These are phyloP conservation scores for Caenorhabditis inopinata DNA, from an alignment of 1,140 invertebrate species.

Conservation along the genomic window DNA sequence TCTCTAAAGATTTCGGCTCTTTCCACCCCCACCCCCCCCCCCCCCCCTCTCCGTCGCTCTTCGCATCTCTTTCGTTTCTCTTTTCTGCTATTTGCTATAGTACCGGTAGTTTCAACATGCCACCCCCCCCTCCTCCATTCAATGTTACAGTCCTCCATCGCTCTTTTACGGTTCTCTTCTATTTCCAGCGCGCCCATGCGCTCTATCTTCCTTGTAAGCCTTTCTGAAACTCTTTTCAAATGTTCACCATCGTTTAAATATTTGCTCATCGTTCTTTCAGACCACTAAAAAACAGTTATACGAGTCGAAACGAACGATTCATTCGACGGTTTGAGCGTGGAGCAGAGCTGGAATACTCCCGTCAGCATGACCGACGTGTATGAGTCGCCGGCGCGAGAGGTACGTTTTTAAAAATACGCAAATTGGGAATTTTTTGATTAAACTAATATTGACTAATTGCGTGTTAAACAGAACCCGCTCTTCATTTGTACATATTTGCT, in stretches of 20 bases:
- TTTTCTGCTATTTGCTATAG: constrained; percentile 1
- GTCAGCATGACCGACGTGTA: constrained; percentile 16
- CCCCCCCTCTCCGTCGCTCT: not conserved
- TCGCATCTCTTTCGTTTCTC: not conserved
- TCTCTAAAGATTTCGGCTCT: not conserved
- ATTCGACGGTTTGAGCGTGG: not conserved
- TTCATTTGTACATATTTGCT: not conserved
- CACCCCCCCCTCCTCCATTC: not conserved
- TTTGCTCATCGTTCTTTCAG: too few species aligned
- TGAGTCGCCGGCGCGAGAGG: constrained; percentile 20
- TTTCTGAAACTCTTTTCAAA: not conserved
- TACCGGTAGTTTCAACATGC: constrained; percentile 27
- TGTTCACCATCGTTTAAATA: not conserved
- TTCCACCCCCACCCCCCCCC: not conserved
- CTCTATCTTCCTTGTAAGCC: not conserved
- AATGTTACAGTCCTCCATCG: not conserved
- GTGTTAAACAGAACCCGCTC: not conserved
- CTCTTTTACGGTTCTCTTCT: not conserved
- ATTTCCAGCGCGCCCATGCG: not conserved
- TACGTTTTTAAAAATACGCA: not conserved
- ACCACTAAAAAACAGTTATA: not conserved
- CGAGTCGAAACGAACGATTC: not conserved
- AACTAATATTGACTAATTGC: constrained; percentile 15
- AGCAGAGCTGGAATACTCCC: not conserved
- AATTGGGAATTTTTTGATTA: not conserved